Evolutionary conservation across 2,113 vertebrate genomes (phyloP).

Genomic region (Sceloporus tristichus): DNA sequence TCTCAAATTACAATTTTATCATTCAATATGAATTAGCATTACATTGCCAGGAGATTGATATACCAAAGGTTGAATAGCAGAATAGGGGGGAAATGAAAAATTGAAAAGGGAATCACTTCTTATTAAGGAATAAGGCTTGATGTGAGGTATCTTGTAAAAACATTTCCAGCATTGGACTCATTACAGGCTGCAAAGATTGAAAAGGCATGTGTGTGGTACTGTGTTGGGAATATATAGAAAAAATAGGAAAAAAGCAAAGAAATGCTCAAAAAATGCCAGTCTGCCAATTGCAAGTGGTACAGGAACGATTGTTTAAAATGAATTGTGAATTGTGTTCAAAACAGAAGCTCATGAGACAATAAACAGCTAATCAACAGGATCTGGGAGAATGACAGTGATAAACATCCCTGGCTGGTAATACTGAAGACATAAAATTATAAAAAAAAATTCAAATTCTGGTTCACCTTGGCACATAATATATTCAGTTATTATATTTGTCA

Average conservation of each 20-base stretch:
- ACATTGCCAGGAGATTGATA: neutral
- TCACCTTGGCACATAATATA: neutral
- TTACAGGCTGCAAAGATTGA: neutral
- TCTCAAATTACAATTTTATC: neutral
- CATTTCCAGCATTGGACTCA: neutral
- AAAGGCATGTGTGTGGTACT: neutral
- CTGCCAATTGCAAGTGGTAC: neutral
- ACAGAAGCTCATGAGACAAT: neutral
- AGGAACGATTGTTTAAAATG: neutral
- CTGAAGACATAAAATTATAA: neutral
- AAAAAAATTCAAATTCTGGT: neutral
- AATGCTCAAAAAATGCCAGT: neutral
- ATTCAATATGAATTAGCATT: neutral
- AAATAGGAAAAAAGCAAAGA: neutral
- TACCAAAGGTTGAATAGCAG: neutral
- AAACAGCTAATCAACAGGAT: neutral
- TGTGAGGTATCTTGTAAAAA: neutral
- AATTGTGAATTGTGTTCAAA: neutral
- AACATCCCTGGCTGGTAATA: neutral
- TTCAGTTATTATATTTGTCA: neutral
- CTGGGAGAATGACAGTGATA: neutral
- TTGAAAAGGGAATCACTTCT: neutral
- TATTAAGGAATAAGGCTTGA: neutral
- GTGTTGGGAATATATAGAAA: neutral
- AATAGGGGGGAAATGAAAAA: neutral